Base-by-base conservation (phyloP, 2,113 vertebrate genomes). In the Ibidorhyncha struthersii region DNA sequence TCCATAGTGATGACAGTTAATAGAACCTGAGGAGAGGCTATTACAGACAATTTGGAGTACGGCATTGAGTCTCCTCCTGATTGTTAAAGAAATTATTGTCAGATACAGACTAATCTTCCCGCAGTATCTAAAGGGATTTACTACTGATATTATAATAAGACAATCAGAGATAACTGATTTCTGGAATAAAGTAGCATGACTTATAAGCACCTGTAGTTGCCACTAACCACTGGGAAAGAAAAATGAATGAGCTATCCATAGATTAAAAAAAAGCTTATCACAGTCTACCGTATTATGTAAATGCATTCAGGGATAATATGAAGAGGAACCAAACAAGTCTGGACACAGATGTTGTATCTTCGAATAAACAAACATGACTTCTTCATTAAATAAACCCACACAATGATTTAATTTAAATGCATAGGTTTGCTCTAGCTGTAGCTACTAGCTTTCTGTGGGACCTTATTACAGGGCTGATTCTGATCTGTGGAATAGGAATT, bases 31-130 rank as follows among this genome's bases (percentile, higher is more conserved):
- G 73, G 52, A 91, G 19, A 91, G 10, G 50, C 7, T 69, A 76
- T 85, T 77, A 93, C 43, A 96, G 70, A 82, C 26, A 87, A 79
- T 70, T 50, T 91, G 53, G 83, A 96, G 34, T 76, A 84, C 38
- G 55, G 32, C 70, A 82, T 18, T 82, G 53, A 82, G 70, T 73
- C 47, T 78, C 52, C 79, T 59, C 38, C 41, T 21, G 30, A 89
- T n/a, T 84, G 56, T 71, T 89, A 89, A 86, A 92, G 84, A 82
- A 91, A 96, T 76, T 76, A 62, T 87, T 91, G 47, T 66, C 66
- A 89, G 89, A 93, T 85, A 76, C 40, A 40, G 40, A 40, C 40
- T 40, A 40, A 40, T 40, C 40, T 40, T 40, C 40, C 9, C 12
- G 40, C 40, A 40, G 40, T 61, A 38, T 56, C 38, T 71, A 65